Conservation (phyloP, 2,113 vertebrate genomes). For the Scortum barcoo region DNA sequence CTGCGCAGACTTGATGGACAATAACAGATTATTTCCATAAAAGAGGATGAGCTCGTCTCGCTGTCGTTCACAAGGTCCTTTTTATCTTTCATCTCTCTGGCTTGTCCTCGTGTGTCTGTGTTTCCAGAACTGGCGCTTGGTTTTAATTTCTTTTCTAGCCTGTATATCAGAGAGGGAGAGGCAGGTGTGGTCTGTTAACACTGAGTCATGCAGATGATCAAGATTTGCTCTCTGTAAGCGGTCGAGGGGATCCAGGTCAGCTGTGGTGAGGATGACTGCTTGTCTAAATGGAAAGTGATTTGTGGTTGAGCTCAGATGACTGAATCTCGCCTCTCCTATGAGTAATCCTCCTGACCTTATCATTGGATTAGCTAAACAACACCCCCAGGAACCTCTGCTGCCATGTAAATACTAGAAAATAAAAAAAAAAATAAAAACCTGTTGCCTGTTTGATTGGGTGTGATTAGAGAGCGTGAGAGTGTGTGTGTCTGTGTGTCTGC, state of each 20-base stretch:
- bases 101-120: constrained; percentile 20
- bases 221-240: constrained; percentile 41
- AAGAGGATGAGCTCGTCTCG: constrained; percentile 47
- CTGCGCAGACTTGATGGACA: constrained; percentile 59
- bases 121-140: constrained; percentile 47
- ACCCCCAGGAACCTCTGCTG: constrained; percentile 45
- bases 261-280: constrained; percentile 43
- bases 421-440: constrained; percentile 12
- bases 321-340: constrained; percentile 46
- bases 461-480: not conserved
- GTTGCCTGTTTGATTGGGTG: constrained; percentile 41
- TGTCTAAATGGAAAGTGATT: constrained; percentile 68
- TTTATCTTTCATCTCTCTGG: constrained; percentile 54
- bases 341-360: constrained; percentile 67
- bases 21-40: constrained; percentile 73
- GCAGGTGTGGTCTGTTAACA: constrained; percentile 66
- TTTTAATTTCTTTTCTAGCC: constrained; percentile 31
- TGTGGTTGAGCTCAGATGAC: constrained; percentile 54
- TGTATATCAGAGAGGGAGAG: constrained; percentile 47
- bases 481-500: not conserved
- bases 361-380: constrained; percentile 62
- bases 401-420: constrained; percentile 49
- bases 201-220: constrained; percentile 52
- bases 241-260: constrained; percentile 63
- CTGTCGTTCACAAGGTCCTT: constrained; percentile 35